Base-by-base conservation (phyloP, 2,797 vertebrate genomes). In the Pterois miles region DNA sequence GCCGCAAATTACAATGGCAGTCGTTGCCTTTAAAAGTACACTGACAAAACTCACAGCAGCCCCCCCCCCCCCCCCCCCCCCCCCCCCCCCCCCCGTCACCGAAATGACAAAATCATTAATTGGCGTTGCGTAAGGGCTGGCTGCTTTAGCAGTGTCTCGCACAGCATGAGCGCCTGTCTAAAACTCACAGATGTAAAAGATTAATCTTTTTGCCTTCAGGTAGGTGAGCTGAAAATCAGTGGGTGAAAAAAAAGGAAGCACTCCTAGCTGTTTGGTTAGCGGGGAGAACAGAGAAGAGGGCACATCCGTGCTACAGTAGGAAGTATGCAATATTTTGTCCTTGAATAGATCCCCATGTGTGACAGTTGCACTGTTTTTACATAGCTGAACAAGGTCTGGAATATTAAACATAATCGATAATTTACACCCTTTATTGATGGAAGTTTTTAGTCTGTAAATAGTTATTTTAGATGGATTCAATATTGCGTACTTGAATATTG, bases 31-130 rank as follows among this genome's bases (percentile, higher is more conserved):
- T 93, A 94, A 92, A 91, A 95, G 94, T 94, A 90, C 92, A 93
- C 82, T 91, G 94, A 95, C 95, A 96, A 96, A 48, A 96, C 93
- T 95, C 94, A 83, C 92, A 82, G 88, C 79, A 79, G 75, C 80
- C 36, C 5, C 38, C 9, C 33, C 33, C 31, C 7, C 5, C n/a
- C n/a, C n/a, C n/a, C n/a, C n/a, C 40, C 38, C 1, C 31, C 31
- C 16, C 40, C 40, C 14, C 40, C 40, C 14, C 56, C 64, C 38
- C 95, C 93, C 96, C 94, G 88, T 95, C 96, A 92, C 31, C 68
- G 81, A 92, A 93, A 95, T 97, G 96, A 98, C 96, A 97, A 98
- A 97, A 96, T 96, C 95, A 97, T 97, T 97, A 95, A 96, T 97
- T 97, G 96, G 92, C 95, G 90, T 96, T 95, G 96, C 87, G 94